Conservation (phyloP, 1,140 invertebrate genomes). For the Venustaconcha ellipsiformis region DNA sequence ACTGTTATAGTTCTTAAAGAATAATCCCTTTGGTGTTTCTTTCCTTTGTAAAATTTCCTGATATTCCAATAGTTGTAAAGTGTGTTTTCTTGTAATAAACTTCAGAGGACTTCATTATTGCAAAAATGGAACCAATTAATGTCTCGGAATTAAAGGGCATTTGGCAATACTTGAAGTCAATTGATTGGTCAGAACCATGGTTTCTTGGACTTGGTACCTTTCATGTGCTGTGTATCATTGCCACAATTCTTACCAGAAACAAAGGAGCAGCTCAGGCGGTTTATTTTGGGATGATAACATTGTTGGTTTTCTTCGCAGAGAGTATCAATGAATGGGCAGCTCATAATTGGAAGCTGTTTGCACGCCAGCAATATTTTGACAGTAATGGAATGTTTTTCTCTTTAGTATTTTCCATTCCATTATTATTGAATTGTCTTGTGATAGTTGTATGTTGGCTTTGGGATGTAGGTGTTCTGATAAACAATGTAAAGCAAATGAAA, state of each 20-base stretch:
- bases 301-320: constrained; percentile 89
- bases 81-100: background rate
- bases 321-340: constrained; percentile 89
- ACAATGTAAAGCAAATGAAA: constrained; percentile 28
- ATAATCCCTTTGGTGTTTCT: background rate
- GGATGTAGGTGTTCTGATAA: constrained; percentile 27
- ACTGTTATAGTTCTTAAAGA: constrained; percentile 12
- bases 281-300: constrained; percentile 72
- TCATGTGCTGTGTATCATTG: constrained; percentile 27
- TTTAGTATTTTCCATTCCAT: constrained; percentile 88
- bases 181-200: constrained; percentile 38
- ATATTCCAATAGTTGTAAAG: background rate
- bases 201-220: constrained; percentile 27
- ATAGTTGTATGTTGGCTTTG: constrained; percentile 78
- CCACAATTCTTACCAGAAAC: constrained; percentile 25
- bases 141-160: constrained; percentile 22
- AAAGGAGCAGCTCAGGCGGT: constrained; percentile 14
- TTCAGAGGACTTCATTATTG: background rate
- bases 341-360: constrained; percentile 82
- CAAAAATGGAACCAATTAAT: constrained; percentile 11
- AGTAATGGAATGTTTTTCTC: constrained; percentile 92
- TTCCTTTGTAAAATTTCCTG: background rate
- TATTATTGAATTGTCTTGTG: constrained; percentile 90
- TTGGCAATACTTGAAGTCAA: constrained; percentile 9
- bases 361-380: constrained; percentile 92